Base-by-base conservation (phyloP, 2,888 invertebrate species). In the Augiades crinisus region DNA sequence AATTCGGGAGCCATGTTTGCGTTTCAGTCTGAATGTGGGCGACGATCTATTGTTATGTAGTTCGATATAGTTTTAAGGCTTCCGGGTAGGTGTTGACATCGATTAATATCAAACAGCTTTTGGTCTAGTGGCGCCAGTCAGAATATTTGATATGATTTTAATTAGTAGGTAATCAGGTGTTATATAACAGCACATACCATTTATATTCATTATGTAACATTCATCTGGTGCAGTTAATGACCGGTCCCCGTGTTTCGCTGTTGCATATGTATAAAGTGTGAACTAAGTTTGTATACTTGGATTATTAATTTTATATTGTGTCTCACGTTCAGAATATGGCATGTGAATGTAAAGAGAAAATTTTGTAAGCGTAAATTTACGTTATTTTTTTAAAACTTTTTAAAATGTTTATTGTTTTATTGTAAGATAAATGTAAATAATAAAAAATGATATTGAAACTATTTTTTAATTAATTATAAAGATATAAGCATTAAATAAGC, bases 31-130 rank as follows among this genome's bases (percentile, higher is more conserved):
- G 17, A 17, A 47, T 53, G 43, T 50, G 54, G 63, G 64, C 58
- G 63, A 56, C 60, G 62, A 57, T 61, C 55, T 57, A 63, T 63
- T 43, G 55, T 52, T 21, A 0, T 13, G 21, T 34, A 16, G 6
- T 31, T 19, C 8, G 5, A 22, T 33, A 33, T 14, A 13, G 30
- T 51, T 56, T 50, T 24, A 49, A 51, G 38, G 56, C 49, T 54
- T 53, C 45, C 34, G 4, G 22, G 45, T 34, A 45, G 22, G 12
- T 21, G 54, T 33, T 54, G 57, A 61, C 64, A 61, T 49, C 46
- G 56, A 57, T 57, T 47, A 56, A 56, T 53, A 57, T 53, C 58
- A 51, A 51, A 51, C 36, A 53, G 41, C 50, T 56, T 53, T 40
- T 49, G 21, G 19, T 33, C 13, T 33, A 21, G 10, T 21, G 31